Evolutionary conservation across 2,888 invertebrate species (phyloP), one percentile per base, ranked within the genome.

Genomic region (Lasiommata megera): DNA sequence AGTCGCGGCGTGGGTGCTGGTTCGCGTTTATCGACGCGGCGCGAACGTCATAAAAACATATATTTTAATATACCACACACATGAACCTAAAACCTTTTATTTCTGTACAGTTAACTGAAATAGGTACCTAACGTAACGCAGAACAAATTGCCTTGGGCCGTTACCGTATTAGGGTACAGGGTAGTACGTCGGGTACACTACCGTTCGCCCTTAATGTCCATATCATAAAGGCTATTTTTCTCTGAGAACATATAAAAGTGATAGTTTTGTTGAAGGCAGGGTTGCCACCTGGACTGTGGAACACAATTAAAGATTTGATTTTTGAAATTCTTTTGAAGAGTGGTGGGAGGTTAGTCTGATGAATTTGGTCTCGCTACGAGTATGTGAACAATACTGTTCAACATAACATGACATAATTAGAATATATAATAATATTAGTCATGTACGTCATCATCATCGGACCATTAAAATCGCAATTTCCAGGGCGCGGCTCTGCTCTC

Each of bases 221-320:
- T 46, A 28, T 16, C 48, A 52, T 63, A 64, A 46, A 57, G 59
- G 3, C 7, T 17, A 23, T 55, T 60, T 60, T 62, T 53, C 29
- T 28, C 31, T 36, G 18, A 28, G 11, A n/a, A 44, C 31, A 11
- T 31, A 31, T 16, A 16, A 11, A 31, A 16, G 31, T 31, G 29
- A 16, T 14, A 46, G 46, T 46, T 46, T 9, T 12, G 29, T 12
- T 29, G 12, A n/a, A 28, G 23, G 7, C 23, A 43, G 43, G 43
- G 43, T 43, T 43, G 23, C 1, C 23, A 40, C 12, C 23, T 6
- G 23, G 1, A 23, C 38, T 1, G n/a, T 23, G 18, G 0, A 40
- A 40, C 18, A 11, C 5, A 40, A 40, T 17, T 3, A 14, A 16
- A 3, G 23, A 23, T 23, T 5, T 23, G 5, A 2, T 23, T 23